phyloP scores from a whole-genome alignment of 2,888 invertebrate species.

The Dynastes tityus region DNA sequence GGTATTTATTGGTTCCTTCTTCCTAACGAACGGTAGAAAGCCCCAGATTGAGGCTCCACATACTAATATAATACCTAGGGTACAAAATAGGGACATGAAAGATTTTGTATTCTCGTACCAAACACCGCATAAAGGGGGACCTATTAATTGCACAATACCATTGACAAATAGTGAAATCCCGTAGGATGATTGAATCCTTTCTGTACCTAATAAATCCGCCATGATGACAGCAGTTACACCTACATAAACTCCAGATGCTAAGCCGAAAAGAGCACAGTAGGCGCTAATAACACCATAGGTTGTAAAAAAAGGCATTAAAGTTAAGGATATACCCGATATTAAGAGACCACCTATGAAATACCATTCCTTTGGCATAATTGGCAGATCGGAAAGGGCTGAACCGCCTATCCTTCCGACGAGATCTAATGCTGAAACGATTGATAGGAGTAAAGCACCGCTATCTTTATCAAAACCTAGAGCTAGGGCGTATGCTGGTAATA shows the following conservation, averaged over 20 bases:
- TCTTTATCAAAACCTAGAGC: conserved; percentile 81
- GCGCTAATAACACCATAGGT: conserved; percentile 78
- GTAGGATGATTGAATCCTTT: conserved; percentile 88
- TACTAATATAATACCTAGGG: conserved; percentile 81
- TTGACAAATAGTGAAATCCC: conserved; percentile 90
- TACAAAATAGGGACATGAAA: conserved; percentile 82
- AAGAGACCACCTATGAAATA: conserved; percentile 87
- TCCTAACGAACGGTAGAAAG: conserved; percentile 81
- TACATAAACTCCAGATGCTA: conserved; percentile 88
- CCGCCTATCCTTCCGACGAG: conserved; percentile 89
- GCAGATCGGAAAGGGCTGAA: conserved; percentile 86
- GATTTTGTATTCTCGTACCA: conserved; percentile 78
- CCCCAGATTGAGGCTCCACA: conserved; percentile 84
- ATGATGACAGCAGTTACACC: conserved; percentile 91
- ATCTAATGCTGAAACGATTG: conserved; percentile 87
- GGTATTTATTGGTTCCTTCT: conserved; percentile 60
- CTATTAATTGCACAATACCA: conserved; percentile 85
- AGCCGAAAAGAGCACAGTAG: conserved; percentile 84
- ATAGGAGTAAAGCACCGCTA: conserved; percentile 81
- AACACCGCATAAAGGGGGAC: conserved; percentile 87
- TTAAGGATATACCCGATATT: conserved; percentile 83
- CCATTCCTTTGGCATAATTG: conserved; percentile 84
- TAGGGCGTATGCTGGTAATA: conserved; percentile 85
- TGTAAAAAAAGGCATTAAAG: conserved; percentile 79
- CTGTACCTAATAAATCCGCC: conserved; percentile 90